A percentile compares a stretch with the other conserved stretches of the same genome.
Evolutionary conservation across 2,797 vertebrate genomes (phyloP).

Genomic region (Halcyon leucocephala): DNA sequence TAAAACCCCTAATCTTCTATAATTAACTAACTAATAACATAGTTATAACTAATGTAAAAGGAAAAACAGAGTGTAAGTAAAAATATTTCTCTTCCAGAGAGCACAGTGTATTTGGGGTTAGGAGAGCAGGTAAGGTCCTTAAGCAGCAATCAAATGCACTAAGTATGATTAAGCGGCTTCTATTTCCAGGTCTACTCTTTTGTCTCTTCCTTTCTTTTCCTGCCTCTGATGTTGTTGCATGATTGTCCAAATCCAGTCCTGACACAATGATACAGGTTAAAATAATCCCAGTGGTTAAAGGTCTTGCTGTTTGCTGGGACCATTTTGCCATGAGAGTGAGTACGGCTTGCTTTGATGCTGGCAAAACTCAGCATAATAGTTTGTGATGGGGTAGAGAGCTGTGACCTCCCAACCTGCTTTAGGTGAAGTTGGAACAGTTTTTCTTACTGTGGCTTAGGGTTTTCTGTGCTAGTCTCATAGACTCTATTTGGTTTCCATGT

Average conservation of each 20-base stretch:
- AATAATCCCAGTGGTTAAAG: neutral
- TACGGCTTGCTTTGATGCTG: accelerated
- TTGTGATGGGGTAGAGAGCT: neutral
- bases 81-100: neutral
- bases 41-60: neutral
- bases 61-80: neutral
- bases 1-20: neutral
- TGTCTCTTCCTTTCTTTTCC: conserved; percentile 19
- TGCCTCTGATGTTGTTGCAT: neutral
- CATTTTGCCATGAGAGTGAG: neutral
- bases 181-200: neutral
- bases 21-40: neutral
- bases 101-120: neutral
- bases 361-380: accelerated
- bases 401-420: neutral
- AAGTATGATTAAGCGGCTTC: neutral
- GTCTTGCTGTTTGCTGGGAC: neutral
- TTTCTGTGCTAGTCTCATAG: neutral
- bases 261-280: neutral
- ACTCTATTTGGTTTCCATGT: neutral
- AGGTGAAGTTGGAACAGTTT: neutral
- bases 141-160: neutral
- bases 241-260: neutral
- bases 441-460: neutral
- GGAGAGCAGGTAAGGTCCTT: neutral